Conservation (phyloP, 2,888 invertebrate genomes). For the Cephus sareptanus region DNA sequence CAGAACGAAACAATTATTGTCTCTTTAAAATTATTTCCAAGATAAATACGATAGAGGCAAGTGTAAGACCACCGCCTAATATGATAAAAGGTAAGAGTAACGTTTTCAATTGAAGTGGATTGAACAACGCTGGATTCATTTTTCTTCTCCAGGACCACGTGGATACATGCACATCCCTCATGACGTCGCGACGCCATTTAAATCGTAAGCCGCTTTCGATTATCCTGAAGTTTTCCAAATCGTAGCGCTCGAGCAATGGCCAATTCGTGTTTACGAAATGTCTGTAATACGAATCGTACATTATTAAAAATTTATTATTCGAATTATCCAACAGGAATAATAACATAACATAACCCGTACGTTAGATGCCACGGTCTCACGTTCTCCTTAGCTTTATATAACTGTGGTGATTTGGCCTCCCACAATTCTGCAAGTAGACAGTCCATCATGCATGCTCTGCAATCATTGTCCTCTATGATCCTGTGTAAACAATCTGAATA, state of each 20-base stretch:
- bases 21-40: not conserved
- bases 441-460: not conserved
- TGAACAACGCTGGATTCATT: not conserved
- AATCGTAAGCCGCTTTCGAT: not conserved
- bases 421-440: not conserved
- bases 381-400: not conserved
- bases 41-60: not conserved
- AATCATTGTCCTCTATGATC: not conserved
- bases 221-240: not conserved
- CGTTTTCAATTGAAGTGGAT: not conserved
- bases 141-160: not conserved
- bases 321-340: not conserved
- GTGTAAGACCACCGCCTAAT: not conserved
- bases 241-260: constrained; percentile 8
- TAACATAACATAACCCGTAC: not conserved
- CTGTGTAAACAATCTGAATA: not conserved
- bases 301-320: not conserved
- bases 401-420: not conserved
- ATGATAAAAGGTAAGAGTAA: constrained; percentile 3
- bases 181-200: constrained; percentile 6
- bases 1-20: not conserved
- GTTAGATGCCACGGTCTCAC: not conserved
- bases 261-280: not conserved
- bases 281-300: not conserved
- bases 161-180: not conserved